phyloP scores from a whole-genome alignment of 2,113 vertebrate species.

The Bubo bubo region DNA sequence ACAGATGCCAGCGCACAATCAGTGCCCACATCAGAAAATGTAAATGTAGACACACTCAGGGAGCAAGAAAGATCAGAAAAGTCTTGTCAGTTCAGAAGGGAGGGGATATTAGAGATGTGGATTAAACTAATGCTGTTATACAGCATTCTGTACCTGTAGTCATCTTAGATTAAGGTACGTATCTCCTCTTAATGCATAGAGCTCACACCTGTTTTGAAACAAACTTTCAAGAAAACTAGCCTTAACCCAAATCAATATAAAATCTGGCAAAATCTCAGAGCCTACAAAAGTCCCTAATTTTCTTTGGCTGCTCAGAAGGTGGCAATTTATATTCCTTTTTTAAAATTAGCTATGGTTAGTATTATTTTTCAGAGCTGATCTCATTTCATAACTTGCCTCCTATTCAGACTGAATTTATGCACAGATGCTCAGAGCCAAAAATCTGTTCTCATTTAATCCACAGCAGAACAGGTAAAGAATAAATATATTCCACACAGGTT shows the following conservation, averaged over 20 bases:
- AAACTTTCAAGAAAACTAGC: neutral
- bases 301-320: neutral
- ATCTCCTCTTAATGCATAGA: neutral
- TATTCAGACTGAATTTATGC: conserved; percentile 35
- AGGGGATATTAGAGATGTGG: neutral
- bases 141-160: neutral
- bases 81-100: neutral
- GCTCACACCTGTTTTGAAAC: neutral
- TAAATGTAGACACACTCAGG: neutral
- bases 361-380: conserved; percentile 41
- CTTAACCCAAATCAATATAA: neutral
- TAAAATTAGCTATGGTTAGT: neutral
- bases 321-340: neutral
- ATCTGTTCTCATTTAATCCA: conserved; percentile 29
- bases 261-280: neutral
- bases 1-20: neutral
- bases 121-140: neutral
- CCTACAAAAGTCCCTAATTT: neutral
- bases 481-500: neutral
- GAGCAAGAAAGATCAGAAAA: neutral
- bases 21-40: neutral
- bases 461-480: conserved; percentile 35
- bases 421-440: conserved; percentile 22
- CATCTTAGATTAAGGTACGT: neutral
- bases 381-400: conserved; percentile 28